A percentile compares a stretch with the other conserved stretches of the same genome.
Conservation (phyloP, 2,797 vertebrate genomes). For the Tapirus indicus region DNA sequence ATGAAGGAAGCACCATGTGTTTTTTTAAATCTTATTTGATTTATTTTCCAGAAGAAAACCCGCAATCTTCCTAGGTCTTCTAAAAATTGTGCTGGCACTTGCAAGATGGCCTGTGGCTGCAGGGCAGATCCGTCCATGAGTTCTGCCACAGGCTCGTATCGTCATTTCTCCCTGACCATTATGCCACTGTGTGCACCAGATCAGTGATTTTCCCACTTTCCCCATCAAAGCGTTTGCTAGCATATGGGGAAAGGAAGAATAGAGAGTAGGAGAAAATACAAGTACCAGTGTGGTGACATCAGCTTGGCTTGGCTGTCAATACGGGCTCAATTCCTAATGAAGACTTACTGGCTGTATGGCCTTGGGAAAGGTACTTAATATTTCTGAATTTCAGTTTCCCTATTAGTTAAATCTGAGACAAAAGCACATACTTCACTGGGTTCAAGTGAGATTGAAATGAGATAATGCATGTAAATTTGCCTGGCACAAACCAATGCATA, state of each 20-base stretch:
- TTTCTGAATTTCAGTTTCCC: neutral
- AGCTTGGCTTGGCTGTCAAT: neutral
- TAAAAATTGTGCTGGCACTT: neutral
- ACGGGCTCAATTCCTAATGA: neutral
- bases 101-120: neutral
- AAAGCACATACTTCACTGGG: neutral
- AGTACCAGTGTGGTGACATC: neutral
- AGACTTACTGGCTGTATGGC: neutral
- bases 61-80: neutral
- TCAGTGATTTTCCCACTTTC: neutral
- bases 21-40: neutral
- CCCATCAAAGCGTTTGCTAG: neutral
- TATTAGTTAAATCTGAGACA: neutral
- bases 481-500: neutral
- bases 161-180: neutral
- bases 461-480: neutral
- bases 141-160: neutral
- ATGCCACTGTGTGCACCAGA: neutral
- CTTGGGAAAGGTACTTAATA: neutral
- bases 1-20: neutral
- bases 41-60: neutral
- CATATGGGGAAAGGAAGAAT: neutral
- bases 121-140: neutral
- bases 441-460: neutral
- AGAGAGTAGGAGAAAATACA: neutral